Base-by-base conservation (phyloP, 2,888 invertebrate species). In the Hartigia nigra region DNA sequence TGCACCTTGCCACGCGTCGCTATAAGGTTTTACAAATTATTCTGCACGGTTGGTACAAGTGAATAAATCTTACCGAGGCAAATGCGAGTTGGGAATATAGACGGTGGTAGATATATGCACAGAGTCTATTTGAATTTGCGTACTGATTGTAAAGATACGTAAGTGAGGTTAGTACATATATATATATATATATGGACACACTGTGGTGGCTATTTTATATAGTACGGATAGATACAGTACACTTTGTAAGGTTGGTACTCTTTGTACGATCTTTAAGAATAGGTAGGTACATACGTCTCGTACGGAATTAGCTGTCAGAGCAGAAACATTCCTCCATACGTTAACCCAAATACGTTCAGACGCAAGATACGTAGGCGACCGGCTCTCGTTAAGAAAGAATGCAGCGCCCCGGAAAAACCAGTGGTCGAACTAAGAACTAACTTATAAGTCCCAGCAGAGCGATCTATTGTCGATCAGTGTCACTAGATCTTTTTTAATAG, bases 321-420 rank as follows among this genome's bases (percentile, higher is more conserved):
- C 81, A 84, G 83, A 83, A 83, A 85, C 88, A 90, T 90, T 90
- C 89, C 88, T 90, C 85, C 89, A 88, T 89, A 88, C 85, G 88
- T 89, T 90, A 90, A 89, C 88, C 88, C 87, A 90, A 90, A 90
- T 88, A 88, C 86, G 85, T 83, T 81, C 82, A 81, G 80, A 81
- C 86, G 83, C 80, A 55, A 55, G 55, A 55, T 23, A 55, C 55
- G 55, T 55, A 55, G 55, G 55, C 83, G 81, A 84, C 82, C 76
- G 85, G 84, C 87, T 88, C 55, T 55, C 86, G 88, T 90, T 90
- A 90, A 86, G 87, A 86, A 88, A 85, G 88, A 90, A 90, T 89
- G 86, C 82, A 79, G 80, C 70, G 81, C 83, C 81, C 80, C 70
- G 78, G 79, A 81, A 81, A 84, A 80, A 72, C 72, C 12, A 34